These are phyloP conservation scores for Scophthalmus maximus DNA, from an alignment of 2,113 vertebrate species.

Conservation along the genomic window DNA sequence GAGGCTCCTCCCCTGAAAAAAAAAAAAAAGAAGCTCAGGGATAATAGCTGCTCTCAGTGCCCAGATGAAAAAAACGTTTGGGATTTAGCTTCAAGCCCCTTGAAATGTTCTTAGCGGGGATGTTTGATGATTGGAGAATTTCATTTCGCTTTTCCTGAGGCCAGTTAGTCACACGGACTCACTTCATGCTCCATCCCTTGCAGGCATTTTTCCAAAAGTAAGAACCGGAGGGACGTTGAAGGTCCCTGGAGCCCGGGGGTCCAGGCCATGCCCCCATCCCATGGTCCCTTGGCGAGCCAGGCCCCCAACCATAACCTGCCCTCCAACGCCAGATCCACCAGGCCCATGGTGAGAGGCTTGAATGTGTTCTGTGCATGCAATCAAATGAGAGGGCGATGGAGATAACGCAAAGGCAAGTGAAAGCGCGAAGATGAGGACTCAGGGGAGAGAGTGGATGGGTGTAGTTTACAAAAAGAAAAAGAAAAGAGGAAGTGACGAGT, in stretches of 20 bases:
- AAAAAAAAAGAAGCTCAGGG: not conserved
- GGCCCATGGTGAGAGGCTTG: slow-evolving; percentile 77
- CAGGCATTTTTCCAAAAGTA: slow-evolving; percentile 90
- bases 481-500: slow-evolving; percentile 26
- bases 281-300: slow-evolving; percentile 70
- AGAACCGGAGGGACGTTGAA: slow-evolving; percentile 79
- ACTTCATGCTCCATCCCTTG: slow-evolving; percentile 3
- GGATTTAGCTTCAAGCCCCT: not conserved
- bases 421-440: not conserved
- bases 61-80: not conserved
- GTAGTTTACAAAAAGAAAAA: too few relatives aligned
- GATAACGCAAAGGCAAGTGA: not conserved
- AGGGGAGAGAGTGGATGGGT: slow-evolving; percentile 3
- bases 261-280: slow-evolving; percentile 78
- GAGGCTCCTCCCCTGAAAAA: not conserved
- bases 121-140: slow-evolving; percentile 3
- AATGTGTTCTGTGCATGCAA: not conserved
- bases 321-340: slow-evolving; percentile 67
- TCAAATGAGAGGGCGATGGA: not conserved
- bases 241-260: slow-evolving; percentile 82
- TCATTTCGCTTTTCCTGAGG: slow-evolving; percentile 11
- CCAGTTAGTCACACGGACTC: not conserved
- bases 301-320: slow-evolving; percentile 75
- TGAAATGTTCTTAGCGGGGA: not conserved
- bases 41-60: slow-evolving; percentile 14